A percentile compares a stretch with the other conserved stretches of the same genome.
These are phyloP conservation scores for Phrynosoma blainvillii DNA, from an alignment of 2,113 vertebrate genomes.

Conservation along the genomic window DNA sequence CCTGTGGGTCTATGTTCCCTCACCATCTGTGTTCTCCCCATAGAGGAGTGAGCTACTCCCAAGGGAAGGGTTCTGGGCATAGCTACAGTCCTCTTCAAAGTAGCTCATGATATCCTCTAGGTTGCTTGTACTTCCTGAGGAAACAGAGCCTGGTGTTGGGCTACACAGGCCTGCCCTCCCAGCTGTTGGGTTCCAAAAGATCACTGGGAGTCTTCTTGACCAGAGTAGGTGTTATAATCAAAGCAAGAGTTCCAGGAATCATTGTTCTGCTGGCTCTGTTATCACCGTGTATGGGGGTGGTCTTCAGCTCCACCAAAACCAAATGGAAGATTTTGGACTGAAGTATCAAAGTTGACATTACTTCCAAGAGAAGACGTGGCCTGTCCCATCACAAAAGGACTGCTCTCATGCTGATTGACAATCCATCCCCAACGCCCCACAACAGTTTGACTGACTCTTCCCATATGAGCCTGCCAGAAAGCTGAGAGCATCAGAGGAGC, in stretches of 20 bases:
- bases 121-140: accelerated
- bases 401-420: neutral
- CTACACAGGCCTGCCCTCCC: neutral
- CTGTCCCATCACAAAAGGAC: neutral
- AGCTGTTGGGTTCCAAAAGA: neutral
- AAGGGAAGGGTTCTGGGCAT: no score
- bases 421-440: no score
- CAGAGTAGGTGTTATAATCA: neutral
- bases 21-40: no score
- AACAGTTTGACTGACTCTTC: no score
- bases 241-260: neutral
- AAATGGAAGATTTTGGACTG: neutral
- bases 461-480: no score
- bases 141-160: neutral
- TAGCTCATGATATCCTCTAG: no score
- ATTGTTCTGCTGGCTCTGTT: neutral
- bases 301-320: neutral
- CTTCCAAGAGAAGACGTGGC: neutral
- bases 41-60: no score
- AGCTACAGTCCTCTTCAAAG: no score
- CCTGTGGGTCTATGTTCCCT: no score
- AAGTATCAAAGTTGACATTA: neutral
- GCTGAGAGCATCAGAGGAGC: no score
- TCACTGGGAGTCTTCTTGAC: neutral
- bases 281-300: neutral